Evolutionary conservation across 2,888 invertebrate species (phyloP).

Genomic region (Pyralis farinalis): DNA sequence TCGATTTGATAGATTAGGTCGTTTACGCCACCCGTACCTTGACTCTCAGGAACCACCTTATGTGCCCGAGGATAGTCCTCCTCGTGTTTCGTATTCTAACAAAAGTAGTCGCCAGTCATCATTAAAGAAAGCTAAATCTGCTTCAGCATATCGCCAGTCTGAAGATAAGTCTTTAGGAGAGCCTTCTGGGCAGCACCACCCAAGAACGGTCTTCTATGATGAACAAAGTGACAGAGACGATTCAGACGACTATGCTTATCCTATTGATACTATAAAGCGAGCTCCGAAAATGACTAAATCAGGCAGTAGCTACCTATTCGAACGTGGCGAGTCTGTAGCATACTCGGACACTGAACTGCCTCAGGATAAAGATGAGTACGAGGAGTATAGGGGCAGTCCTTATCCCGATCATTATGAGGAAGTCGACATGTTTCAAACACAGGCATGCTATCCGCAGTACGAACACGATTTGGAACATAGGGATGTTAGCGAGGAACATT

Average conservation of each 20-base stretch:
- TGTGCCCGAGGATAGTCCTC: constrained; percentile 72
- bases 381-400: constrained; percentile 67
- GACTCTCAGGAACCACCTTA: constrained; percentile 71
- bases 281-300: constrained; percentile 70
- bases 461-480: constrained; percentile 46
- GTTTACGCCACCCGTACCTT: constrained; percentile 75
- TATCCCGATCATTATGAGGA: constrained; percentile 73
- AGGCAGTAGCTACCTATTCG: constrained; percentile 60
- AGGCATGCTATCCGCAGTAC: constrained; percentile 72
- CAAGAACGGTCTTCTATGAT: constrained; percentile 51
- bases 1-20: constrained; percentile 81
- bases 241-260: constrained; percentile 74
- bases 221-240: constrained; percentile 72
- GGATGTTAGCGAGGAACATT: constrained; percentile 44
- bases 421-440: constrained; percentile 67
- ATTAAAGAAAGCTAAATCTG: constrained; percentile 62
- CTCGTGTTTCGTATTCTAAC: constrained; percentile 67
- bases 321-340: constrained; percentile 65
- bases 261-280: constrained; percentile 73
- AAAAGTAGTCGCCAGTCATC: constrained; percentile 74
- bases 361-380: constrained; percentile 67
- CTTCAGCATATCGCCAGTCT: constrained; percentile 52
- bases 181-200: constrained; percentile 53
- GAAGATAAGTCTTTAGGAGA: constrained; percentile 61
- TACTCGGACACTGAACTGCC: constrained; percentile 70